Base-by-base conservation (phyloP, 2,113 vertebrate species). In the Kryptolebias marmoratus region DNA sequence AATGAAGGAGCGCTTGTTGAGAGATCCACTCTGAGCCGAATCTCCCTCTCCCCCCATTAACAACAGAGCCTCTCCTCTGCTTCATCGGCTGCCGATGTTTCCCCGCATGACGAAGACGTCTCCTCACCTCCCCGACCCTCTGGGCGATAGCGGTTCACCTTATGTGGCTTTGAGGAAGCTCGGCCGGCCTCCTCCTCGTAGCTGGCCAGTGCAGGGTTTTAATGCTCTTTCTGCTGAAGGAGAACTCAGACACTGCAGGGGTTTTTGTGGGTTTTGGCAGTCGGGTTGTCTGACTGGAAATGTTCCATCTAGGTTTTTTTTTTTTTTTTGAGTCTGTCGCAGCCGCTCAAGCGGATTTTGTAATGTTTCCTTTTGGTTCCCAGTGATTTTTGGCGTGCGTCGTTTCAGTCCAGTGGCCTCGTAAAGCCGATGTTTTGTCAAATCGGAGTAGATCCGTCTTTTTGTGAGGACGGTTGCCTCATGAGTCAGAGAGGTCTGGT, bases 41-140 rank as follows among this genome's bases (percentile, higher is more conserved):
- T 86, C 87, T 75, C 70, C 85, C 22, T 22, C 22, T 70, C 64
- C 85, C 80, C 87, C 75, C 64, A 81, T 90, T 84, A 86, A 84
- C 77, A 81, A 71, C 83, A 81, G 66, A 74, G 81, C 66, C 73
- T 54, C 83, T 86, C 75, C 75, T 80, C 47, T 11, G 11, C 75
- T 64, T 72, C 85, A 64, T 56, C 56, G 11, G 66, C 60, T 52
- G 69, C 53, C 53, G 54, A 80, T 88, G 80, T 86, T 73, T 74
- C 67, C 36, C 65, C 60, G 50, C 59, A 16, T 82, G 78, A 89
- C 87, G 88, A 77, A 88, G 88, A 69, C 73, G 0, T 55, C 67
- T 80, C 87, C 86, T 90, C 72, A 64, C 79, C 79, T 82, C 77
- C 71, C 78, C 47, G 75, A 71, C 74, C 64, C 80, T 79, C 72